These are phyloP conservation scores for Aproaerema taeniolella DNA, from an alignment of 2,888 invertebrate genomes.

Conservation along the genomic window DNA sequence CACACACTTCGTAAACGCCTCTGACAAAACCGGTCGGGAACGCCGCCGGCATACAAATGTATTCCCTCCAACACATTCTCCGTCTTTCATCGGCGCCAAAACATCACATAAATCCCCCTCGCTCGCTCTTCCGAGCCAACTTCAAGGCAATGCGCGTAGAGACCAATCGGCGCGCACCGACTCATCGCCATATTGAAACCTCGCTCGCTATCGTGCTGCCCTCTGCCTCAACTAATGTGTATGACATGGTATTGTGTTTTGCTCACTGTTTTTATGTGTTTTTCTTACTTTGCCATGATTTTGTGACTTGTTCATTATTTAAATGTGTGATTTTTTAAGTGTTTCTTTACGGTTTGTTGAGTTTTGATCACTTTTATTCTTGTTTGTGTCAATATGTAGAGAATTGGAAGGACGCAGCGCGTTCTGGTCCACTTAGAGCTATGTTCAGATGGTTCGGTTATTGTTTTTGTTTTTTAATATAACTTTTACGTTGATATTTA, in stretches of 20 bases:
- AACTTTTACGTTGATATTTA: no score
- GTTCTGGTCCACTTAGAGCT: constrained; percentile 38
- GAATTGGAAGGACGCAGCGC: constrained; percentile 45
- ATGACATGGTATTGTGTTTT: constrained; percentile 49
- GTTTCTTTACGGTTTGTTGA: constrained; percentile 25
- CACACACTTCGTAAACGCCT: constrained; percentile 67
- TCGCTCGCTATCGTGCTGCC: constrained; percentile 47
- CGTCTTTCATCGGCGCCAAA: constrained; percentile 69
- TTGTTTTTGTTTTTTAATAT: constrained; percentile 21
- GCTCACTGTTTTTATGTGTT: constrained; percentile 55
- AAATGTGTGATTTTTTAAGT: constrained; percentile 49
- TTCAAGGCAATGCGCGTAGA: constrained; percentile 47
- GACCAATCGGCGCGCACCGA: constrained; percentile 51
- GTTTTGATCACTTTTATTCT: constrained; percentile 25
- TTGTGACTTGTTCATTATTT: constrained; percentile 30
- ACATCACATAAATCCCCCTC: constrained; percentile 70
- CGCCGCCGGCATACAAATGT: constrained; percentile 66
- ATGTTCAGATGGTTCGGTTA: constrained; percentile 48
- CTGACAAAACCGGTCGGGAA: constrained; percentile 67
- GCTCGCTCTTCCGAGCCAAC: constrained; percentile 60
- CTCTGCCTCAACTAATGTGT: constrained; percentile 54
- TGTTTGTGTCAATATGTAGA: constrained; percentile 33
- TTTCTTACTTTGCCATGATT: constrained; percentile 43
- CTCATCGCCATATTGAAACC: constrained; percentile 72
- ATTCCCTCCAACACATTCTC: constrained; percentile 63